Base-by-base conservation (phyloP, 2,888 invertebrate species). In the Artemia sp. region DNA sequence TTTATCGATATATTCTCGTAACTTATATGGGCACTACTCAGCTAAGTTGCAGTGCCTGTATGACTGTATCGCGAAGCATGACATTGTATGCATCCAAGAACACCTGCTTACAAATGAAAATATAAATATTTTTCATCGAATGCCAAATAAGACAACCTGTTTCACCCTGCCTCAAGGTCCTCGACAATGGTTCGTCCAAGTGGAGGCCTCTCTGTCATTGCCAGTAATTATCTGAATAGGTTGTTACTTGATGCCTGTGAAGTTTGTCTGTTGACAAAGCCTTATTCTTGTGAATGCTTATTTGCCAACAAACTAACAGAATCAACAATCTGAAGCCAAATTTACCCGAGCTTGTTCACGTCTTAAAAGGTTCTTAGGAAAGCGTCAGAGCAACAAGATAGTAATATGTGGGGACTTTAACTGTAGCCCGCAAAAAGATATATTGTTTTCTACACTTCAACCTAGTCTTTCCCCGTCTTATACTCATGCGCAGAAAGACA, bases 11-110 rank as follows among this genome's bases (percentile, higher is more conserved):
- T 53, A n/a, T 53, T n/a, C n/a, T 12, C 53, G n/a, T n/a, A n/a
- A 53, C 12, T 2, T 12, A 53, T 3, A 53, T 53, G 53, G 53
- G 2, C 53, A 53, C n/a, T 12, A 12, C n/a, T n/a, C 53, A n/a
- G 12, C 12, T 53, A 53, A 53, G 53, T n/a, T 53, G 12, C 53
- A 53, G 3, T 53, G 12, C n/a, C 3, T 53, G 2, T 53, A 53
- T n/a, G 2, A 53, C 53, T n/a, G n/a, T n/a, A n/a, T n/a, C n/a
- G n/a, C n/a, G n/a, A n/a, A 53, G n/a, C 53, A 53, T 53, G n/a
- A n/a, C n/a, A n/a, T 53, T 12, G 53, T 53, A n/a, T 53, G 53
- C 53, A n/a, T 53, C 12, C 53, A 53, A 53, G 53, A 53, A 53
- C 53, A 53, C 53, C 53, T 53, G 12, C n/a, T 53, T n/a, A 12